Base-by-base conservation (phyloP, 2,888 invertebrate genomes). In the Tinea semifulvella region DNA sequence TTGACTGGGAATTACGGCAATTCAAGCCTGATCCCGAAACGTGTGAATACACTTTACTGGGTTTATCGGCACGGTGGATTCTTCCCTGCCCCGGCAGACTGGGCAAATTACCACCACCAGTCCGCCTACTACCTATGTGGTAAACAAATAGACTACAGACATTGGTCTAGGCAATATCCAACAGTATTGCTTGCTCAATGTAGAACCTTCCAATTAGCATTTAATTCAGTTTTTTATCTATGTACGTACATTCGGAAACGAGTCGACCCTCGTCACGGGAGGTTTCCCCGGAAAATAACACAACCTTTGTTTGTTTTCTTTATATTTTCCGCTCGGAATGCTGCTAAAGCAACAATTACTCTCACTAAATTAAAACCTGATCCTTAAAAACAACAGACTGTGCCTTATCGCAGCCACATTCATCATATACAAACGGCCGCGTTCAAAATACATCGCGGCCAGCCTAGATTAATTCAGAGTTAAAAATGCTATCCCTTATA, bases 151-250 rank as follows among this genome's bases (percentile, higher is more conserved):
- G n/a, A n/a, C n/a, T n/a, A n/a, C n/a, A n/a, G n/a, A n/a, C n/a
- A n/a, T n/a, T n/a, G n/a, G n/a, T n/a, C n/a, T 31, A 31, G 31
- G 17, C 38, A 38, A 38, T 38, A 38, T 22, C 40, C 20, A 40
- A 22, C 40, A 22, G 40, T 17, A 22, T 40, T 14, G 40, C 22
- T 20, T 22, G 22, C n/a, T 40, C 40, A 20, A 40, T 43, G 58
- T 58, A 57, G 64, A 66, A 67, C 65, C 68, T 67, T 64, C 65
- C 69, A 71, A 71, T 72, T 72, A 72, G 68, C 71, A 70, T 72
- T 70, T 70, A 69, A 70, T 72, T 71, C 42, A 69, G 68, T 71
- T 69, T 43, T n/a, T 72, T 71, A 71, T 70, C 67, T 68, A 64
- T n/a, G n/a, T n/a, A 65, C 66, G 67, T 69, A 66, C 66, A 65